Conservation (phyloP, 2,797 vertebrate genomes). For the Nothura maculosa region DNA sequence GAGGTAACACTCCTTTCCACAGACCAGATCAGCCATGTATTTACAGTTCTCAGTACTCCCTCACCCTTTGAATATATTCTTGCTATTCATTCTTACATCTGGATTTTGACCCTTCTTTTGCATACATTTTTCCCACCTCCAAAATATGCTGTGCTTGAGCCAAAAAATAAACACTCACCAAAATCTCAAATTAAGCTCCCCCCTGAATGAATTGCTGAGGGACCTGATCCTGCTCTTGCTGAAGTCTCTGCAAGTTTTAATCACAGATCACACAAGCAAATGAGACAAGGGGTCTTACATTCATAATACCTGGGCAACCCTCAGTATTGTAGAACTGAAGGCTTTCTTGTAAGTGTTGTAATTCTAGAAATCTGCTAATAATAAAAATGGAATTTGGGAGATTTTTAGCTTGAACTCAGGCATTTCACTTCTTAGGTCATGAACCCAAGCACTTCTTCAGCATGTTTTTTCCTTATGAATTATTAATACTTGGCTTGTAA, state of each 20-base stretch:
- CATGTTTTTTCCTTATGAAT: constrained; percentile 73
- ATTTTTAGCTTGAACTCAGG: constrained; percentile 47
- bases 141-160: constrained; percentile 51
- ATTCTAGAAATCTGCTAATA: constrained; percentile 63
- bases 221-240: constrained; percentile 24
- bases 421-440: constrained; percentile 63
- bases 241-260: constrained; percentile 57
- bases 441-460: constrained; percentile 67
- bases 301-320: constrained; percentile 9
- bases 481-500: constrained; percentile 74
- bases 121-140: constrained; percentile 50
- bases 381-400: constrained; percentile 65
- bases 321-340: constrained; percentile 14
- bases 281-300: constrained; percentile 18
- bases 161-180: constrained; percentile 57
- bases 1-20: constrained; percentile 16
- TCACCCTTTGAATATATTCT: constrained; percentile 22
- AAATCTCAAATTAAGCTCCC: constrained; percentile 62
- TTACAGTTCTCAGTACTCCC: constrained; percentile 47
- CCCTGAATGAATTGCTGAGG: constrained; percentile 32
- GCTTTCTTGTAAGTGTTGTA: constrained; percentile 54
- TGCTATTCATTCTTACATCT: constrained; percentile 50
- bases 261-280: constrained; percentile 27
- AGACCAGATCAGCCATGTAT: constrained; percentile 33
- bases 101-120: constrained; percentile 64